Percentiles rank a stretch among this genome's conserved stretches.
Evolutionary conservation across 2,113 vertebrate species (phyloP).

Genomic region (Microcebus ravelobensis): DNA sequence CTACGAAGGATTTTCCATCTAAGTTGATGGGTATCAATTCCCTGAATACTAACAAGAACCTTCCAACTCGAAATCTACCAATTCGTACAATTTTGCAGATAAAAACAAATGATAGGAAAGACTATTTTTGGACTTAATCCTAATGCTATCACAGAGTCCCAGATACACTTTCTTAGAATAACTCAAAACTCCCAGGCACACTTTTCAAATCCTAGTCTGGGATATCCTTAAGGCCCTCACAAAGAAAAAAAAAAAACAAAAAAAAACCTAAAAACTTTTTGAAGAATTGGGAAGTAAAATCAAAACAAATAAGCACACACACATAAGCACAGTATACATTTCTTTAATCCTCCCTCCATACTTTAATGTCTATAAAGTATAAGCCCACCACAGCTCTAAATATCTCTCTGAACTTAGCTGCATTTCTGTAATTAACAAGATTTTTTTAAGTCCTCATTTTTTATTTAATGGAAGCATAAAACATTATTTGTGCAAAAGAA

Average conservation of each 20-base stretch:
- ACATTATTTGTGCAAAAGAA: conserved; percentile 48
- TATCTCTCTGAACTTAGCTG: conserved; percentile 18
- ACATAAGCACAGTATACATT: conserved; percentile 29
- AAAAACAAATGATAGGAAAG: neutral
- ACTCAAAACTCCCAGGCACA: neutral
- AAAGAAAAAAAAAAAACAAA: neutral
- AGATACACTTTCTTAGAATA: neutral
- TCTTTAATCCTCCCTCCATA: conserved; percentile 61
- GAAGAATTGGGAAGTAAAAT: conserved; percentile 26
- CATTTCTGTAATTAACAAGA: conserved; percentile 34
- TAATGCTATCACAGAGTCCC: neutral
- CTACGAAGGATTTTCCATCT: conserved; percentile 9
- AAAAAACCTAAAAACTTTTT: neutral
- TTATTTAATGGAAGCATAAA: conserved; percentile 64
- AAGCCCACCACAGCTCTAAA: conserved; percentile 47
- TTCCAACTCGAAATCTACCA: neutral
- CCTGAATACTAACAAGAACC: neutral
- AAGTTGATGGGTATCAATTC: neutral
- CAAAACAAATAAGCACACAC: conserved; percentile 35
- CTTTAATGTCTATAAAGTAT: neutral
- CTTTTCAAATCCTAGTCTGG: neutral
- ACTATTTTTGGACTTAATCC: neutral
- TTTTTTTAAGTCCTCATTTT: conserved; percentile 43
- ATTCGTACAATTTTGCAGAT: conserved; percentile 34
- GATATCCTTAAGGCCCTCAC: neutral